phyloP scores from a whole-genome alignment of 35 echinoderm and acorn worm species.

The Eucidaris tribuloides region DNA sequence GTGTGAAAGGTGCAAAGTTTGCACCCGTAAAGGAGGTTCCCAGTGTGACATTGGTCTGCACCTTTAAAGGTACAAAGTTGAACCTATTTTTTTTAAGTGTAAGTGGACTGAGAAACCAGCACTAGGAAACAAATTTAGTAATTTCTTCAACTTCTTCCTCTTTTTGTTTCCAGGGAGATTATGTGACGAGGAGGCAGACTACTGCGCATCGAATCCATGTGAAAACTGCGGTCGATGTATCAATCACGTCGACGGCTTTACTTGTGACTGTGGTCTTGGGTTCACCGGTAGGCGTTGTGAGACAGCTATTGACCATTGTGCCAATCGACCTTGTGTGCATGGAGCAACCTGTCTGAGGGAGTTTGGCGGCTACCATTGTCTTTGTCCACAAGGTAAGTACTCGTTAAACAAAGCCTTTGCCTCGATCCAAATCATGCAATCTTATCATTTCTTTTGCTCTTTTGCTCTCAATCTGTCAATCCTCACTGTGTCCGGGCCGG shows the following conservation, averaged over 20 bases:
- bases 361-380: conserved; percentile 62
- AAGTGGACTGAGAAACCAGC: too few relatives aligned
- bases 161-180: conserved; percentile 19
- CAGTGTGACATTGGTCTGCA: too few relatives aligned
- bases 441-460: too few relatives aligned
- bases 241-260: conserved; percentile 28
- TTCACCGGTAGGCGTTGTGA: conserved; percentile 65
- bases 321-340: conserved; percentile 51
- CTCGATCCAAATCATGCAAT: too few relatives aligned
- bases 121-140: too few relatives aligned
- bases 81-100: too few relatives aligned
- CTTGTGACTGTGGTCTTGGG: conserved; percentile 58
- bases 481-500: too few relatives aligned
- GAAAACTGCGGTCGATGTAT: conserved; percentile 73
- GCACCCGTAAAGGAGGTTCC: too few relatives aligned
- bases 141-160: too few relatives aligned
- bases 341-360: conserved; percentile 70
- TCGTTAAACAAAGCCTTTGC: not conserved
- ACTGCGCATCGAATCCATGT: conserved; percentile 61
- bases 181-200: conserved; percentile 54
- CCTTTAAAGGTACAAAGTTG: too few relatives aligned
- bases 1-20: too few relatives aligned
- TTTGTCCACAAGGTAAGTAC: conserved; percentile 55
- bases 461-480: too few relatives aligned
- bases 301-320: conserved; percentile 49